A percentile compares a stretch with the other conserved stretches of the same genome.
Evolutionary conservation across 2,113 vertebrate genomes (phyloP).

Genomic region (Forbesichthys agassizii): DNA sequence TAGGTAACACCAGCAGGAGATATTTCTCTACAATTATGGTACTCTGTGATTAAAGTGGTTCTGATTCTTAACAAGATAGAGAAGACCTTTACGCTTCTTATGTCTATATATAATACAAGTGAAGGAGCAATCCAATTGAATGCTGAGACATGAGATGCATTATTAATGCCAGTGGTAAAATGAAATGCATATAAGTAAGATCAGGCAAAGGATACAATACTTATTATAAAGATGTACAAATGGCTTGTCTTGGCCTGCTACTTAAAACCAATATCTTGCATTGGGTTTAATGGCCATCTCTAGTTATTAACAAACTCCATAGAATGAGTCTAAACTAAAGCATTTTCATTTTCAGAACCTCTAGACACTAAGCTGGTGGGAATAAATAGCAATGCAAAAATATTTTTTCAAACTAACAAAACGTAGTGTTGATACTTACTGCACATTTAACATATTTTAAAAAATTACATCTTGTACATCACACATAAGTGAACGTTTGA

Average conservation of each 20-base stretch:
- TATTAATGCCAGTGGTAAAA: not conserved
- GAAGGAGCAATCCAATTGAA: not conserved
- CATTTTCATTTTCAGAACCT: not conserved
- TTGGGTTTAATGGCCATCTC: not conserved
- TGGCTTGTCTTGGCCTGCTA: not conserved
- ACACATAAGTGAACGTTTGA: conserved; percentile 46
- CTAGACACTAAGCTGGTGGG: not conserved
- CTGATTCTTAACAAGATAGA: not conserved
- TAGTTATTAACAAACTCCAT: not conserved
- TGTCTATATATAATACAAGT: conserved; percentile 1
- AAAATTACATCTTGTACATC: conserved; percentile 18
- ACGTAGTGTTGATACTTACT: too few relatives aligned
- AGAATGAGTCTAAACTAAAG: not conserved
- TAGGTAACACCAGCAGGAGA: conserved; percentile 5
- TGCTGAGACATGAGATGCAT: not conserved
- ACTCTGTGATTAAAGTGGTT: not conserved
- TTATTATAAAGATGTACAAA: not conserved
- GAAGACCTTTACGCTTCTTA: not conserved
- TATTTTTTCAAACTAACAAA: too few relatives aligned
- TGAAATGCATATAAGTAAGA: not conserved
- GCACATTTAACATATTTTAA: conserved; percentile 11
- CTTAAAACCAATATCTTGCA: not conserved
- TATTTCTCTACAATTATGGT: not conserved
- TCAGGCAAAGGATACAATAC: not conserved
- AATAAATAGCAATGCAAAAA: too few relatives aligned